Conservation (phyloP, 1,140 invertebrate genomes). For the Drosophila bocqueti region DNA sequence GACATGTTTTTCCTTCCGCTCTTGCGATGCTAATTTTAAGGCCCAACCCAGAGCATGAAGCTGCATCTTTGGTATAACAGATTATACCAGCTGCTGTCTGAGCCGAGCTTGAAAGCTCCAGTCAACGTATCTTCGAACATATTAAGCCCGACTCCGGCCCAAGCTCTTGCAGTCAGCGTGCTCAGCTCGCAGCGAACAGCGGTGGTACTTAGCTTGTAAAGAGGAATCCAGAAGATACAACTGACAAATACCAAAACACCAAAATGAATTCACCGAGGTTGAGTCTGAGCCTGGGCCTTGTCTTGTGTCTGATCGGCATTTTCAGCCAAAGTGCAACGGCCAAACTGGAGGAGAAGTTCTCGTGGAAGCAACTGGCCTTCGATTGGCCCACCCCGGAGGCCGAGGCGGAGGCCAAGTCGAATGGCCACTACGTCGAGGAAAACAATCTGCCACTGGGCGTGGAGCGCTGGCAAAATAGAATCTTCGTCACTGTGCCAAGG, state of each 20-base stretch:
- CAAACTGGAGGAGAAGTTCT: slow-evolving; percentile 87
- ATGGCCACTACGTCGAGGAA: slow-evolving; percentile 88
- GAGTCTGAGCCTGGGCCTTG: slow-evolving; percentile 37
- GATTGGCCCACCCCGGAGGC: slow-evolving; percentile 88
- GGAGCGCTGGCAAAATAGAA: slow-evolving; percentile 90
- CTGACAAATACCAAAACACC: not conserved
- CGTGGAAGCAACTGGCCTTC: slow-evolving; percentile 89
- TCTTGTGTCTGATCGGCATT: slow-evolving; percentile 58
- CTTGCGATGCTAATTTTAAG: slow-evolving; percentile 42
- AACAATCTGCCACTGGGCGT: slow-evolving; percentile 91
- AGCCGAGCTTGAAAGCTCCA: slow-evolving; percentile 34
- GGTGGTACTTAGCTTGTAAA: not conserved
- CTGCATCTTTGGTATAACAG: slow-evolving; percentile 34
- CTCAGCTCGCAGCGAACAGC: slow-evolving; percentile 53
- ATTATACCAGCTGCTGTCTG: slow-evolving; percentile 23
- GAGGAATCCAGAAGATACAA: not conserved
- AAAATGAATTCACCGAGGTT: slow-evolving; percentile 51
- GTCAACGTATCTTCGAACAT: slow-evolving; percentile 32
- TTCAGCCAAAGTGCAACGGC: slow-evolving; percentile 41
- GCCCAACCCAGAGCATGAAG: slow-evolving; percentile 17
- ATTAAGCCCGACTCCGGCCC: slow-evolving; percentile 58
- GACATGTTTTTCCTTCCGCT: slow-evolving; percentile 41
- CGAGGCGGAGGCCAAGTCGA: slow-evolving; percentile 87
- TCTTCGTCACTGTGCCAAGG: slow-evolving; percentile 91
- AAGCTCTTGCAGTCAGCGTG: slow-evolving; percentile 51